Evolutionary conservation across 1,140 invertebrate genomes (phyloP).

Genomic region (Drosophila kohkoa): DNA sequence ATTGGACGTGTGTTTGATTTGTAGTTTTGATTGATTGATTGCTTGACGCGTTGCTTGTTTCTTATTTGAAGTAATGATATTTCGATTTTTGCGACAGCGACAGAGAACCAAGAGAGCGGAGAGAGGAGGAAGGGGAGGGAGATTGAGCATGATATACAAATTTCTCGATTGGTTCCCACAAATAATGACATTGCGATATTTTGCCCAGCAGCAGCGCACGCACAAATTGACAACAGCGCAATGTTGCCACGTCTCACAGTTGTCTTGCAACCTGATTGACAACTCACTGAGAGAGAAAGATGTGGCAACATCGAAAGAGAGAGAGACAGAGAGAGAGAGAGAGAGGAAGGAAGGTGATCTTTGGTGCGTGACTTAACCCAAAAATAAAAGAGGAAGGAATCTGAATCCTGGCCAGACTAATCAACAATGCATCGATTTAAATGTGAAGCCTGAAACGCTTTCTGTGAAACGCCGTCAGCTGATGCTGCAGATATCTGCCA

Average conservation of each 20-base stretch:
- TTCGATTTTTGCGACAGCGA: conserved; percentile 53
- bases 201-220: conserved; percentile 18
- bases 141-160: conserved; percentile 49
- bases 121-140: neutral
- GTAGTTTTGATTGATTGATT: conserved; percentile 80
- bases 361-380: conserved; percentile 45
- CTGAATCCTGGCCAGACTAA: conserved; percentile 42
- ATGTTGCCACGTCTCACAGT: conserved; percentile 26
- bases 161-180: conserved; percentile 76
- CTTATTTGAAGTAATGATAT: conserved; percentile 76
- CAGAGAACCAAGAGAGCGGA: neutral
- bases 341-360: neutral
- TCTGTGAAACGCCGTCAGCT: conserved; percentile 69
- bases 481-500: conserved; percentile 59
- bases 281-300: conserved; percentile 46
- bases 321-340: neutral
- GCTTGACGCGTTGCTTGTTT: conserved; percentile 56
- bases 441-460: conserved; percentile 44
- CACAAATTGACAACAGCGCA: conserved; percentile 41
- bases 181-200: conserved; percentile 78
- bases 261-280: conserved; percentile 64
- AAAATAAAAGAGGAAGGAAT: conserved; percentile 32
- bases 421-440: conserved; percentile 73
- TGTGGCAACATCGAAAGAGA: too few relatives aligned
- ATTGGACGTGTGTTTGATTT: conserved; percentile 72